Conservation (phyloP, 1,140 invertebrate genomes). For the Drosophila eugracilis region DNA sequence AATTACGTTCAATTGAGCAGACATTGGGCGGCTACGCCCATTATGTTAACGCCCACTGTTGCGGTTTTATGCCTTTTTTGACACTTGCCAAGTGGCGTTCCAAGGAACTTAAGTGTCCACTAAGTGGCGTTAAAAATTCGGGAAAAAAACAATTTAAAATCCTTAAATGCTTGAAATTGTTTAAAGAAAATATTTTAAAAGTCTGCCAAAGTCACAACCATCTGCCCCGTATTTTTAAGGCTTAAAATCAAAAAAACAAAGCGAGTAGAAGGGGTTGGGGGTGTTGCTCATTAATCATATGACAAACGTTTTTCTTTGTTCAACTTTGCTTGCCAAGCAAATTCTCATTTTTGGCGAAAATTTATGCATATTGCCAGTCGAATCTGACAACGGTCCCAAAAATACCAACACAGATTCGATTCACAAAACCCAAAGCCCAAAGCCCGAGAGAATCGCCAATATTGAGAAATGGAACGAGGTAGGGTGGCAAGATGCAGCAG, state of each 20-base stretch:
- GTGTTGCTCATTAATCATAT: constrained; percentile 74
- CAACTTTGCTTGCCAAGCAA: constrained; percentile 23
- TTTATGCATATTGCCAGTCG: constrained; percentile 64
- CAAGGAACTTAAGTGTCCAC: constrained; percentile 6
- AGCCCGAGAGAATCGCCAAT: not conserved
- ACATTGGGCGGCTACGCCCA: constrained; percentile 23
- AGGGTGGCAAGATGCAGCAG: constrained; percentile 13
- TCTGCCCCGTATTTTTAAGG: constrained; percentile 12
- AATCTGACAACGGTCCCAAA: constrained; percentile 64
- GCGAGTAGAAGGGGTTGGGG: no score
- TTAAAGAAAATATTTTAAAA: not conserved
- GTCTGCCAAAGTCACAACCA: not conserved
- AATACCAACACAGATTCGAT: constrained; percentile 1
- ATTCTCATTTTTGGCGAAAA: constrained; percentile 35
- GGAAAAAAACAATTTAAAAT: no score
- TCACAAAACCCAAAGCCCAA: constrained; percentile 15
- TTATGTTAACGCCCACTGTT: not conserved
- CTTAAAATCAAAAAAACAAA: constrained; percentile 9
- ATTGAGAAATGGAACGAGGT: not conserved
- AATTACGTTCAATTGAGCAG: constrained; percentile 65
- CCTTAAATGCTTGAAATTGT: no score
- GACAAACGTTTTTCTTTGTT: constrained; percentile 81
- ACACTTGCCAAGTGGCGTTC: no score
- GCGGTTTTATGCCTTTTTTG: no score
- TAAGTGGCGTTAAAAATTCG: no score